Evolutionary conservation across 2,797 vertebrate genomes (phyloP).

Genomic region (Sebastes jordani): DNA sequence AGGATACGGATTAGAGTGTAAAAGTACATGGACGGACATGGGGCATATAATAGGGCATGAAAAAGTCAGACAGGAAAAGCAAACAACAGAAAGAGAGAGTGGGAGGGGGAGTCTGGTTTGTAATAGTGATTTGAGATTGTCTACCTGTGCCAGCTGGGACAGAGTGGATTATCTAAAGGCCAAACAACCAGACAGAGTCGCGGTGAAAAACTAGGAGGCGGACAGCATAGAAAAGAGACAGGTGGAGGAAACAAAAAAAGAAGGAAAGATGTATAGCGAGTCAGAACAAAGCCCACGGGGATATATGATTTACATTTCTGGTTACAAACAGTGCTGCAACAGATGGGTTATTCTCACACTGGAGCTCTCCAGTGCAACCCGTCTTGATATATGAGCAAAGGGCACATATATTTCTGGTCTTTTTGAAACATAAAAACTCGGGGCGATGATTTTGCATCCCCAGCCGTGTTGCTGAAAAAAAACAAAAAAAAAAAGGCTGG

Average conservation of each 20-base stretch:
- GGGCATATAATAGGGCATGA: not conserved
- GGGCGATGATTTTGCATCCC: conserved; percentile 15
- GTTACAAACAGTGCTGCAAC: conserved; percentile 3
- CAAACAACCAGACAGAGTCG: not conserved
- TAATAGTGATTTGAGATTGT: conserved; percentile 17
- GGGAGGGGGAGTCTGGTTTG: not conserved
- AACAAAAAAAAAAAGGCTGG: not conserved
- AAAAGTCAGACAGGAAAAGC: conserved; percentile 6
- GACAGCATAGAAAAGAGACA: not conserved
- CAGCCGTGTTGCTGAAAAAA: not conserved
- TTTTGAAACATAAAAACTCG: conserved; percentile 20
- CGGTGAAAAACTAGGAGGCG: not conserved
- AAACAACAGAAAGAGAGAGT: conserved; percentile 5
- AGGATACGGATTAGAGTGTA: not conserved
- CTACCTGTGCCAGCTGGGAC: conserved; percentile 25
- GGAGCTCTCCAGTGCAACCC: not conserved
- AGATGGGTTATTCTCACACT: conserved; percentile 9
- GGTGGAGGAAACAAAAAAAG: not conserved
- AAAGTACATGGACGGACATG: not conserved
- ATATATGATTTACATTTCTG: conserved; percentile 5
- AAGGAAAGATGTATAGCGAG: not conserved
- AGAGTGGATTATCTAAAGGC: conserved; percentile 26
- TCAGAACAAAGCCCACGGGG: not conserved
- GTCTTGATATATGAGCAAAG: conserved; percentile 1
- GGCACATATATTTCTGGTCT: not conserved